Evolutionary conservation across 2,888 invertebrate species (phyloP).

Genomic region (Gortyna flavago): DNA sequence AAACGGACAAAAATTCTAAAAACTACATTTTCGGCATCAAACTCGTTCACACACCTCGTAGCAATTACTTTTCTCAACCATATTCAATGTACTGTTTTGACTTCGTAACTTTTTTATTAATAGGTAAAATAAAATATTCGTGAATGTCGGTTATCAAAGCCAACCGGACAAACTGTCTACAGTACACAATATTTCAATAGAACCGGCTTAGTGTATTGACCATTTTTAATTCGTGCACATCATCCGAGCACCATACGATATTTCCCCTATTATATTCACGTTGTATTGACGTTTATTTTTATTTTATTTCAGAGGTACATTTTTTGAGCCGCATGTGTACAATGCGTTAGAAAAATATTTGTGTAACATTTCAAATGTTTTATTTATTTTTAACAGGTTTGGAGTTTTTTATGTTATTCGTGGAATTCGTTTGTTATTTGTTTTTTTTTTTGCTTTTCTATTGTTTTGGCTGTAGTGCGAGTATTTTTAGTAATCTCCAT

Average conservation of each 20-base stretch:
- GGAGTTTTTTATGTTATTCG: slow-evolving; percentile 13
- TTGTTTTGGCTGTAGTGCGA: not conserved
- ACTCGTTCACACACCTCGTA: no score
- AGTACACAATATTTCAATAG: slow-evolving; percentile 15
- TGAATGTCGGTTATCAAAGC: not conserved
- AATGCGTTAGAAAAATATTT: slow-evolving; percentile 43
- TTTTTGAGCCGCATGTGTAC: slow-evolving; percentile 41
- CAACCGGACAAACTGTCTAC: not conserved
- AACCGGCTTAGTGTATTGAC: slow-evolving; percentile 9
- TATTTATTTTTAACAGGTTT: slow-evolving; percentile 40
- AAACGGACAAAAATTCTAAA: not conserved
- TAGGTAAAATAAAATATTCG: not conserved
- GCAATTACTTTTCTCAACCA: not conserved
- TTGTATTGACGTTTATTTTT: slow-evolving; percentile 28
- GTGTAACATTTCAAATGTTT: slow-evolving; percentile 40
- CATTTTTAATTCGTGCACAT: slow-evolving; percentile 36
- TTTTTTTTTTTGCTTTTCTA: not conserved
- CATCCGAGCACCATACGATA: slow-evolving; percentile 10
- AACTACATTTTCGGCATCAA: not conserved
- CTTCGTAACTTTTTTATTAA: not conserved
- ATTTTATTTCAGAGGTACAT: slow-evolving; percentile 33
- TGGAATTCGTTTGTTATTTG: slow-evolving; percentile 7
- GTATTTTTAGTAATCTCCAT: not conserved
- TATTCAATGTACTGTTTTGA: not conserved
- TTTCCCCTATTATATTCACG: not conserved